Percentiles rank a stretch among this genome's conserved stretches.
Conservation (phyloP, 2,888 invertebrate genomes). For the Acheta domesticus region DNA sequence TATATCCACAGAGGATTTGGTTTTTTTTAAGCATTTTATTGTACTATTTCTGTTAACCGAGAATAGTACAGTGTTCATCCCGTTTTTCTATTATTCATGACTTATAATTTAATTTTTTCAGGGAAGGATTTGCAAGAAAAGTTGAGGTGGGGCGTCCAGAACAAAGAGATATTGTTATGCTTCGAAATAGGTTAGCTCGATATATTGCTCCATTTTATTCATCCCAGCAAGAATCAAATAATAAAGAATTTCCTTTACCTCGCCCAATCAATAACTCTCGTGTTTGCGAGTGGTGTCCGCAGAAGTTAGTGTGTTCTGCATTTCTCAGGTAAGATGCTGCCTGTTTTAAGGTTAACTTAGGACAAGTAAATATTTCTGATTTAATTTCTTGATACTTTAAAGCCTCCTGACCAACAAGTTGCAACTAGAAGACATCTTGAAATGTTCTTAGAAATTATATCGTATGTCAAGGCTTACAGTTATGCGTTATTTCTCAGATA, state of each 20-base stretch:
- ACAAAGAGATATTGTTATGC: not conserved
- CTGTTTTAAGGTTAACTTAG: too few relatives aligned
- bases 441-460: too few relatives aligned
- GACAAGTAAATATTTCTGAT: too few relatives aligned
- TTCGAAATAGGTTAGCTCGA: not conserved
- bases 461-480: too few relatives aligned
- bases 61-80: too few relatives aligned
- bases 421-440: too few relatives aligned
- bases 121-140: conserved; percentile 8
- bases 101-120: not conserved
- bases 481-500: too few relatives aligned
- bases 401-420: too few relatives aligned
- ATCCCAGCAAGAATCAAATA: not conserved
- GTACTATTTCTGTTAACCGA: too few relatives aligned
- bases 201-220: not conserved
- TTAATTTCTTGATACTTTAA: too few relatives aligned
- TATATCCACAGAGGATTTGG: too few relatives aligned
- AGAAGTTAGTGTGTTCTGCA: not conserved
- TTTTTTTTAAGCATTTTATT: too few relatives aligned
- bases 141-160: not conserved
- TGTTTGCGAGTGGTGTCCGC: not conserved
- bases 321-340: not conserved
- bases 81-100: not conserved
- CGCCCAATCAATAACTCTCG: not conserved
- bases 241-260: not conserved